phyloP scores from a whole-genome alignment of 2,113 vertebrate species.

The Cisticola juncidis region DNA sequence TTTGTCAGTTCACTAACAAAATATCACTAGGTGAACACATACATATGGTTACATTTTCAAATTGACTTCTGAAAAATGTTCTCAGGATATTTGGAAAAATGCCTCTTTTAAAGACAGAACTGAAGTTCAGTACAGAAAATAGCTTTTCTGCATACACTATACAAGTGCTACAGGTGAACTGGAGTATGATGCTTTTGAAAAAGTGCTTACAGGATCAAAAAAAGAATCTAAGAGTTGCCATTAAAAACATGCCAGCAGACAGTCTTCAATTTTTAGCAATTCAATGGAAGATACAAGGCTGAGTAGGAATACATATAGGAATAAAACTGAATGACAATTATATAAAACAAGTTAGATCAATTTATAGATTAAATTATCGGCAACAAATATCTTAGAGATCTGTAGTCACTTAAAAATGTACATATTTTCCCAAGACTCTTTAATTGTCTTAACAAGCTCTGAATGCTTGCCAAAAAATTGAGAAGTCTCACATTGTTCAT shows the following conservation, averaged over 20 bases:
- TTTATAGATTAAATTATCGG: not conserved
- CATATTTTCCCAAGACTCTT: not conserved
- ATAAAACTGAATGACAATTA: not conserved
- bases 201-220: not conserved
- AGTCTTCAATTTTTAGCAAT: not conserved
- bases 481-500: not conserved
- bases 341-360: not conserved
- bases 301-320: not conserved
- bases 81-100: constrained; percentile 8
- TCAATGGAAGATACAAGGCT: not conserved
- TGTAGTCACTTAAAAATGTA: not conserved
- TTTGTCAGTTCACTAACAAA: constrained; percentile 34
- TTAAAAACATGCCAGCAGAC: not conserved
- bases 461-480: not conserved
- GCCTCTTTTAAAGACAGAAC: constrained; percentile 6
- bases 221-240: not conserved
- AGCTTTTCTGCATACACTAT: not conserved
- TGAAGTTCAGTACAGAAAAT: constrained; percentile 2
- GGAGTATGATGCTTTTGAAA: not conserved
- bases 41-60: constrained; percentile 42
- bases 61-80: constrained; percentile 18
- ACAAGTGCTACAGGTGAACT: not conserved
- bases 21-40: constrained; percentile 16
- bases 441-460: not conserved
- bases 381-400: not conserved